phyloP scores from a whole-genome alignment of 2,888 invertebrate genomes.

The Platerodrilus igneus region DNA sequence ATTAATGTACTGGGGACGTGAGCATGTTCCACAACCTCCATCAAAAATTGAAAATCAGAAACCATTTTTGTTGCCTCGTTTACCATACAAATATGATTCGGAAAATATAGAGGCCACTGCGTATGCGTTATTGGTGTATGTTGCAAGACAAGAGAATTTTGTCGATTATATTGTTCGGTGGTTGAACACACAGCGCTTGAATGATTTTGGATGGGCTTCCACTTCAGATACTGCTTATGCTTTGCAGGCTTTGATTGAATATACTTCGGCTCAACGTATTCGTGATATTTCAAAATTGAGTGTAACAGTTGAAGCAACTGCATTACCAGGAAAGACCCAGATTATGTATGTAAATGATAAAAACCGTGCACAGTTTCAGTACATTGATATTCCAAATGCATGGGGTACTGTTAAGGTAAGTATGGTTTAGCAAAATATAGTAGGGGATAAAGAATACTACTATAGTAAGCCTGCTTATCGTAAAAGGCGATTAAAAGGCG shows the following conservation, averaged over 20 bases:
- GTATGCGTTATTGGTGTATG: constrained; percentile 85
- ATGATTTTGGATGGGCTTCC: constrained; percentile 62
- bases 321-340: constrained; percentile 59
- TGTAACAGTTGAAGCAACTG: constrained; percentile 80
- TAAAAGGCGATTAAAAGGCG: no score
- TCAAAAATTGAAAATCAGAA: constrained; percentile 87
- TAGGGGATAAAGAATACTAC: no score
- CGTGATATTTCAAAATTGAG: constrained; percentile 77
- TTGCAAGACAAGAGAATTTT: constrained; percentile 74
- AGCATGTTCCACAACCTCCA: constrained; percentile 73
- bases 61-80: constrained; percentile 80
- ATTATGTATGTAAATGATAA: constrained; percentile 66
- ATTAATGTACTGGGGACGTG: constrained; percentile 80
- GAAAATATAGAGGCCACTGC: constrained; percentile 91
- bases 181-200: constrained; percentile 81
- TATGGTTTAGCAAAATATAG: no score
- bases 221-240: constrained; percentile 79
- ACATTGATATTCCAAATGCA: constrained; percentile 80
- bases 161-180: constrained; percentile 86
- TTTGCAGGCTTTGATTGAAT: constrained; percentile 83
- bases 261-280: constrained; percentile 78
- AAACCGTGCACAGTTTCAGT: constrained; percentile 75
- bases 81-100: constrained; percentile 84
- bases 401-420: constrained; percentile 82
- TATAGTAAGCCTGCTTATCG: no score